Conservation (phyloP, 2,888 invertebrate genomes). For the Epistrophella euchroma region DNA sequence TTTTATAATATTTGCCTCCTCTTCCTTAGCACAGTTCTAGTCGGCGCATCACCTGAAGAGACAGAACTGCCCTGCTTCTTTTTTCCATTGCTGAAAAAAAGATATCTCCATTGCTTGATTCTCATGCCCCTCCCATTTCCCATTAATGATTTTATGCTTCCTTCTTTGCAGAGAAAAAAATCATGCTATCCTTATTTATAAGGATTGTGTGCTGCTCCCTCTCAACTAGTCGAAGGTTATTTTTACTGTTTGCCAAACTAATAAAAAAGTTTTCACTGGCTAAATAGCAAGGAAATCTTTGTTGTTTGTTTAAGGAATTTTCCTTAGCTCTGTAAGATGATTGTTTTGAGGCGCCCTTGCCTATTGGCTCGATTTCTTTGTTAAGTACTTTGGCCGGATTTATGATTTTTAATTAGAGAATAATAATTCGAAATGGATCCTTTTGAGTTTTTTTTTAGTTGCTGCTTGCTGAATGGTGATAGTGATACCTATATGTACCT, state of each 20-base stretch:
- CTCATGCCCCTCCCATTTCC: conserved; percentile 72
- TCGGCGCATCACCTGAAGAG: conserved; percentile 74
- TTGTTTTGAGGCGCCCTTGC: conserved; percentile 43
- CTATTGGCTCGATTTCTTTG: conserved; percentile 68
- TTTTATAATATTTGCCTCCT: conserved; percentile 21
- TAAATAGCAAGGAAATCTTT: conserved; percentile 49
- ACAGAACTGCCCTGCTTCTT: conserved; percentile 68
- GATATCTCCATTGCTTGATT: conserved; percentile 61
- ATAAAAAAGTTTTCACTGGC: conserved; percentile 60
- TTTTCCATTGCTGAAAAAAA: conserved; percentile 37
- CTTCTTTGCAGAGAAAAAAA: conserved; percentile 28
- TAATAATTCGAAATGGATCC: conserved; percentile 54
- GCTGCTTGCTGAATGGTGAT: background rate
- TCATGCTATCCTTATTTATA: conserved; percentile 39
- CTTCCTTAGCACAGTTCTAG: conserved; percentile 25
- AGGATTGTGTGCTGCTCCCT: conserved; percentile 41
- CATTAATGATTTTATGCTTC: conserved; percentile 40
- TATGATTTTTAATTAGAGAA: conserved; percentile 57
- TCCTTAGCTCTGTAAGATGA: conserved; percentile 29
- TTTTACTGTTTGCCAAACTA: conserved; percentile 46
- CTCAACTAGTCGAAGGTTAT: conserved; percentile 23
- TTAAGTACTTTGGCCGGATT: conserved; percentile 55
- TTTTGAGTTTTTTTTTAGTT: conserved; percentile 9
- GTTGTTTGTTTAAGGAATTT: conserved; percentile 27
- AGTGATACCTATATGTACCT: background rate